Evolutionary conservation across 2,113 vertebrate genomes (phyloP).

Genomic region (Perccottus glenii): DNA sequence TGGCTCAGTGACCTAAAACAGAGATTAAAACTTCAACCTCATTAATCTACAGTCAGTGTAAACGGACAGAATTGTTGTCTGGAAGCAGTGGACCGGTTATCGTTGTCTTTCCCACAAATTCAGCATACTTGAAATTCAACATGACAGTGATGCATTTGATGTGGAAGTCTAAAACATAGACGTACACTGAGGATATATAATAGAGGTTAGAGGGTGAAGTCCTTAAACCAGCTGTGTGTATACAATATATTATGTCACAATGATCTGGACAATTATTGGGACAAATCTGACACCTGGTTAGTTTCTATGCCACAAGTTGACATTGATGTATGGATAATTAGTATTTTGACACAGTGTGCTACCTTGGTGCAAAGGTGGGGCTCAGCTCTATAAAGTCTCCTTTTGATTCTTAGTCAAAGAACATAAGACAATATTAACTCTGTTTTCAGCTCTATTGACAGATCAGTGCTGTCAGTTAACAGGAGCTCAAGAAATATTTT

Average conservation of each 20-base stretch:
- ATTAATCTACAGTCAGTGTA: conserved; percentile 5
- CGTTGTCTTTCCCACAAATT: conserved; percentile 15
- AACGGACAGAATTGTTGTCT: neutral
- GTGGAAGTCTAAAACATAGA: conserved; percentile 39
- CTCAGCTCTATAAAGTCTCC: too few relatives aligned
- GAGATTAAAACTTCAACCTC: conserved; percentile 26
- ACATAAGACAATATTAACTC: too few relatives aligned
- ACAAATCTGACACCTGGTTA: too few relatives aligned
- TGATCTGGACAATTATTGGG: too few relatives aligned
- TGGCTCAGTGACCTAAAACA: conserved; percentile 41
- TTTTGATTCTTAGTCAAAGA: too few relatives aligned
- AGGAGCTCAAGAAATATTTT: too few relatives aligned
- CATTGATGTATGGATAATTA: too few relatives aligned
- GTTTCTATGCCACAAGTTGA: too few relatives aligned
- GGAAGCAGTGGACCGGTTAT: conserved; percentile 7
- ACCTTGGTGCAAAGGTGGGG: too few relatives aligned
- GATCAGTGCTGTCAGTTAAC: too few relatives aligned
- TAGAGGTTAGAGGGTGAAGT: conserved; percentile 29
- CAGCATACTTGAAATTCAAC: conserved; percentile 51
- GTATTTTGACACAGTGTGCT: too few relatives aligned
- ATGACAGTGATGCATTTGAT: conserved; percentile 48
- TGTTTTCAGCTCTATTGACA: too few relatives aligned
- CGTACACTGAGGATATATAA: conserved; percentile 15
- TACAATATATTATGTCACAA: neutral
- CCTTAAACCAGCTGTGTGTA: neutral